phyloP scores from a whole-genome alignment of 2,888 invertebrate genomes.

The Scelioninae gen. 2 region DNA sequence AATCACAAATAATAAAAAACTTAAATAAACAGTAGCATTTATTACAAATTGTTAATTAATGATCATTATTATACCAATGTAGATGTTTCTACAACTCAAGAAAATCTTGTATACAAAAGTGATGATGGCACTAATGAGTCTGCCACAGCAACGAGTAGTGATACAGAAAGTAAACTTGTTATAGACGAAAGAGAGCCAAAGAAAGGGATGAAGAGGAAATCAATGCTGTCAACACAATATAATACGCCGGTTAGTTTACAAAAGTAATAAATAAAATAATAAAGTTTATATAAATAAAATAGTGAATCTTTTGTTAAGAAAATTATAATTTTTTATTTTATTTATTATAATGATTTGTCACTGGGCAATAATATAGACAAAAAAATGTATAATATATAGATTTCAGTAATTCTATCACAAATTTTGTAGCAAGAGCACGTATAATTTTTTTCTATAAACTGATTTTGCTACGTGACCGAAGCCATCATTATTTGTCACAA shows the following conservation, averaged over 20 bases:
- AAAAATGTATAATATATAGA: too few relatives aligned
- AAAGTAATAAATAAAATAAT: background rate
- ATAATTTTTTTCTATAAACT: too few relatives aligned
- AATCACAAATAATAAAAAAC: background rate
- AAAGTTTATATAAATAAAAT: background rate
- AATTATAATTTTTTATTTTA: too few relatives aligned
- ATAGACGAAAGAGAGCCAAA: constrained; percentile 74
- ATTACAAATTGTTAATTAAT: background rate
- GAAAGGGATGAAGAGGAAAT: constrained; percentile 70
- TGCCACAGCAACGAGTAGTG: constrained; percentile 64
- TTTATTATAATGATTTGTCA: too few relatives aligned
- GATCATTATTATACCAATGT: constrained; percentile 4
- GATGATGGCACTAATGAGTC: constrained; percentile 57
- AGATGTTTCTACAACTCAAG: constrained; percentile 59
- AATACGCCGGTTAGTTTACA: constrained; percentile 69
- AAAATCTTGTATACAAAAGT: constrained; percentile 60
- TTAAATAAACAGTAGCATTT: too few relatives aligned
- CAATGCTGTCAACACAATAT: constrained; percentile 60
- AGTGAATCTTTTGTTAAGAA: too few relatives aligned
- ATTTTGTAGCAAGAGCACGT: too few relatives aligned
- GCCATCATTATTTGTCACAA: too few relatives aligned
- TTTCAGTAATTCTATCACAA: too few relatives aligned
- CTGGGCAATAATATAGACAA: too few relatives aligned
- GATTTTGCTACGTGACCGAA: too few relatives aligned
- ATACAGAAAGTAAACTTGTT: constrained; percentile 71